phyloP scores from a whole-genome alignment of 1,140 invertebrate species.

The Streblospio benedicti region DNA sequence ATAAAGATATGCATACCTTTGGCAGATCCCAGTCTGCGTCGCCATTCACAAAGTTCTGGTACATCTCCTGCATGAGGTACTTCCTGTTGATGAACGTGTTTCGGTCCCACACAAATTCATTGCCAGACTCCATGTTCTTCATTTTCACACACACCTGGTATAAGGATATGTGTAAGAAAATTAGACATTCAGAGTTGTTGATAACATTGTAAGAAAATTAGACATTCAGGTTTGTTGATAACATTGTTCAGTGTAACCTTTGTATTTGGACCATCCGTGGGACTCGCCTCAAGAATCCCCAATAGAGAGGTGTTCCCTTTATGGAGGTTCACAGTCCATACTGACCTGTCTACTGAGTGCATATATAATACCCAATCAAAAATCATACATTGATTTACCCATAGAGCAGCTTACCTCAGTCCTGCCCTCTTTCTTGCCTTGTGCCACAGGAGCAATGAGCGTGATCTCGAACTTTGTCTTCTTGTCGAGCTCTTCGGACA shows the following conservation, averaged over 20 bases:
- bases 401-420: slow-evolving; percentile 35
- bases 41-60: slow-evolving; percentile 54
- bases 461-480: slow-evolving; percentile 57
- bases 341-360: not conserved
- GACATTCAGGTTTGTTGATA: too few species aligned
- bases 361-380: not conserved
- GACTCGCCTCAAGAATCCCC: too few species aligned
- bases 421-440: slow-evolving; percentile 44
- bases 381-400: not conserved
- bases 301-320: too few species aligned
- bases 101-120: slow-evolving; percentile 55
- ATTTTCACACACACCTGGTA: slow-evolving; percentile 52
- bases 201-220: not conserved
- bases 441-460: slow-evolving; percentile 53
- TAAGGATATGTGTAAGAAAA: slow-evolving; percentile 12
- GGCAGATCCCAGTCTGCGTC: slow-evolving; percentile 45
- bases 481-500: slow-evolving; percentile 56
- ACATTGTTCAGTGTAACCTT: too few species aligned
- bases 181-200: not conserved
- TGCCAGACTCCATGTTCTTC: slow-evolving; percentile 50
- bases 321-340: too few species aligned
- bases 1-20: too few species aligned
- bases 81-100: slow-evolving; percentile 56
- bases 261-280: too few species aligned
- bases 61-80: slow-evolving; percentile 60